Evolutionary conservation across 2,113 vertebrate species (phyloP).

Genomic region (Herpetotheres cachinnans): DNA sequence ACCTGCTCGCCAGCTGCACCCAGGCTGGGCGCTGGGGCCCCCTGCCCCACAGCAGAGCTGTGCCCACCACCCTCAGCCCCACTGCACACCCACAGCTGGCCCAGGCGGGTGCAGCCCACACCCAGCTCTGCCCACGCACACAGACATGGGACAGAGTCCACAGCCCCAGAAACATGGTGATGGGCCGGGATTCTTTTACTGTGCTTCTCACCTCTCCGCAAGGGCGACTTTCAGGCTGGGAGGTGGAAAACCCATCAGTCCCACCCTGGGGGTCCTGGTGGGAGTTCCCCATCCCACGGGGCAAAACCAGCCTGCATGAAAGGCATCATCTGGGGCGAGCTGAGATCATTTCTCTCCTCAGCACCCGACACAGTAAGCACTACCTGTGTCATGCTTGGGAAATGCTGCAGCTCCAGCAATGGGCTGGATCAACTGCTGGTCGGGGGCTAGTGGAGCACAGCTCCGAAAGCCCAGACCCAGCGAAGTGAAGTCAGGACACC

Average conservation of each 20-base stretch:
- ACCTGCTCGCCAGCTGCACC: neutral
- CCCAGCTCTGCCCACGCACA: neutral
- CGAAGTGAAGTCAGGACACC: slow-evolving; percentile 45
- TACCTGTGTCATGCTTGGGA: neutral
- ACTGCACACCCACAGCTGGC: neutral
- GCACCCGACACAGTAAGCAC: neutral
- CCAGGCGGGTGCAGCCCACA: neutral
- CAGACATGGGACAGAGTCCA: fast-evolving
- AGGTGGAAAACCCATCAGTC: neutral
- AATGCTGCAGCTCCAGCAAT: neutral
- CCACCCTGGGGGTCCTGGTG: neutral
- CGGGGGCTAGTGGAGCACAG: neutral
- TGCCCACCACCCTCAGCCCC: neutral
- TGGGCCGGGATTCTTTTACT: neutral
- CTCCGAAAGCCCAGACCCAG: neutral
- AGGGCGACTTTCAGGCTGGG: neutral
- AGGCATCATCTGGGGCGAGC: neutral
- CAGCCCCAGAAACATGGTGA: neutral
- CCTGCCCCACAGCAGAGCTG: neutral
- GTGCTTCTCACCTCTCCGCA: neutral
- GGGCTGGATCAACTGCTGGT: neutral
- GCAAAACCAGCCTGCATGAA: neutral
- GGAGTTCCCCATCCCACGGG: neutral
- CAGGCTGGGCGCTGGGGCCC: neutral
- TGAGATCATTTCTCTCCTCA: neutral